Evolutionary conservation across 2,888 invertebrate genomes (phyloP), one percentile per base, ranked within the genome.

Genomic region (Orchesellides sinensis): DNA sequence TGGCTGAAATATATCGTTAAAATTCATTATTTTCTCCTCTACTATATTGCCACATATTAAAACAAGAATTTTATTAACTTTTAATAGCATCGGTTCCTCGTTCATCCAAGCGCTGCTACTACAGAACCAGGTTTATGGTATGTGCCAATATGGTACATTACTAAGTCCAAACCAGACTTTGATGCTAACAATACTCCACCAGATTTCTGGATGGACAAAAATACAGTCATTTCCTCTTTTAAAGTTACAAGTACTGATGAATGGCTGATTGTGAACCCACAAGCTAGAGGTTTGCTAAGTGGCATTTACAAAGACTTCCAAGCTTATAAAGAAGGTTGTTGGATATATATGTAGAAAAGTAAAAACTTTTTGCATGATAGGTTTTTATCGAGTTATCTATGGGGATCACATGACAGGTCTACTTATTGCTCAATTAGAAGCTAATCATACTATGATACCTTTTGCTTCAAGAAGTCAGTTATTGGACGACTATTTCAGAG

Each of bases 231-330:
- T n/a, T 23, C 40, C 12, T 54, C 45, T 35, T 47, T 75, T 29
- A 21, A 1, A 12, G 35, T 75, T n/a, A 27, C 23, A 17, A 25
- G 52, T 29, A 52, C 49, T 23, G 12, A 56, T 32, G 49, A 72
- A 19, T 78, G 54, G 69, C 52, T 85, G 6, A 63, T 85, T 66
- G 63, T 87, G 0, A 85, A 87, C 75, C 87, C 85, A 6, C 80
- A 87, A 49, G 87, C 83, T 0, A 74, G 74, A 69, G 75, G 68
- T 54, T 29, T 40, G 29, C 52, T 17, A 14, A 23, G 1, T 21
- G 27, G 17, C 4, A 4, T 10, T 10, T n/a, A n/a, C 14, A 19
- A 1, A n/a, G 2, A 12, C 1, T 45, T 52, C 23, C n/a, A 45
- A 3, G 68, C 35, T 66, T 4, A n/a, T 25, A 54, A 6, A 17